Evolutionary conservation across 2,888 invertebrate genomes (phyloP).

Genomic region (Metellina segmentata): DNA sequence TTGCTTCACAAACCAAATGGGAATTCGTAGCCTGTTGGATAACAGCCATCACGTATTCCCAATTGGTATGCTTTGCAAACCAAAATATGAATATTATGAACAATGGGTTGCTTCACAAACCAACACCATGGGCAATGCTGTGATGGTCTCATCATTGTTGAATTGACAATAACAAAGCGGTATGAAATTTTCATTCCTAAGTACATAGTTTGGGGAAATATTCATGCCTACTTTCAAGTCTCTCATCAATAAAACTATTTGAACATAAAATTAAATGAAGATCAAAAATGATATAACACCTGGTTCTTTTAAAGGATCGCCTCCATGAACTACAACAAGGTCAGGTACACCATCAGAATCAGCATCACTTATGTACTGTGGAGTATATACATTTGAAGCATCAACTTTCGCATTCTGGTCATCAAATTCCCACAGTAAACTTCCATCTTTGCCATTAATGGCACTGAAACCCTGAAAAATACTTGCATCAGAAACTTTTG

Average conservation of each 20-base stretch:
- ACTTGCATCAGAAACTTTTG: slow-evolving; percentile 76
- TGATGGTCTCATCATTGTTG: no score
- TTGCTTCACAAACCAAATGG: no score
- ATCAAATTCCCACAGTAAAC: slow-evolving; percentile 85
- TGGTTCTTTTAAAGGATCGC: slow-evolving; percentile 82
- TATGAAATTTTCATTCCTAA: background rate
- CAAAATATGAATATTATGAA: no score
- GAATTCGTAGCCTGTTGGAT: no score
- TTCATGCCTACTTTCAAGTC: no score
- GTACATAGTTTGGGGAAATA: background rate
- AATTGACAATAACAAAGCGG: background rate
- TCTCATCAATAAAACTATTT: no score
- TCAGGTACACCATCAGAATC: slow-evolving; percentile 87
- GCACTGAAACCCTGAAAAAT: slow-evolving; percentile 83
- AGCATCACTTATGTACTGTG: slow-evolving; percentile 87
- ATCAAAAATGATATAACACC: slow-evolving; percentile 78
- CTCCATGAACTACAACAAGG: slow-evolving; percentile 85
- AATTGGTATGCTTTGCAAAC: no score
- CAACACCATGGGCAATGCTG: no score
- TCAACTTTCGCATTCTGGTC: slow-evolving; percentile 76
- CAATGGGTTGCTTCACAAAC: no score
- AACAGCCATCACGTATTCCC: no score
- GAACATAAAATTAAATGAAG: background rate
- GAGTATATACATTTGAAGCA: slow-evolving; percentile 84
- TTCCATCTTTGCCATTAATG: slow-evolving; percentile 86